A percentile compares a stretch with the other conserved stretches of the same genome.
Conservation (phyloP, 2,797 vertebrate species). For the Semaprochilodus insignis region DNA sequence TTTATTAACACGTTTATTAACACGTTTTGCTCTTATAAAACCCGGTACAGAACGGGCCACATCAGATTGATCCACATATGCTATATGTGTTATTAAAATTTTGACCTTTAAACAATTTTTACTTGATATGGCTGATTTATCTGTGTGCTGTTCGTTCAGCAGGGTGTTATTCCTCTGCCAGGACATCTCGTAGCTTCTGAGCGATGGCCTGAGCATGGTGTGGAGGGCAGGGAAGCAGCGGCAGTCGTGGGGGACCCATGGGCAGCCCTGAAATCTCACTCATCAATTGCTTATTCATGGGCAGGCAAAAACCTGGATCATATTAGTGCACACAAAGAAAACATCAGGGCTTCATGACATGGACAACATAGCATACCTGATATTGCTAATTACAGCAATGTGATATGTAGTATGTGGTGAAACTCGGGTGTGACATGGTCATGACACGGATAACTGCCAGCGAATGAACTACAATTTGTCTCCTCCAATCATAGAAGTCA, state of each 20-base stretch:
- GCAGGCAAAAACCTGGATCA: constrained; percentile 85
- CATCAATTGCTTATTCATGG: constrained; percentile 93
- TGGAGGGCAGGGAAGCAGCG: constrained; percentile 75
- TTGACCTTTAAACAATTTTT: neutral
- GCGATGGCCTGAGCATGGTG: constrained; percentile 64
- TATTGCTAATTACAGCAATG: too few relatives aligned
- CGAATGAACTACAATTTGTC: too few relatives aligned
- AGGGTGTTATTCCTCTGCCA: constrained; percentile 43
- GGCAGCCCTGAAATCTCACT: constrained; percentile 84
- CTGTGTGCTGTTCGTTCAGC: neutral
- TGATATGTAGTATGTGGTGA: too few relatives aligned
- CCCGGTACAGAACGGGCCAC: neutral
- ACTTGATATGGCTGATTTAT: neutral
- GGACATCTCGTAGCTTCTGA: constrained; percentile 75
- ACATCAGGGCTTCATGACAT: neutral
- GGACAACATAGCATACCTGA: neutral
- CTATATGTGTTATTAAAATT: neutral
- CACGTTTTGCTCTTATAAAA: neutral
- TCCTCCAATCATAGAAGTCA: too few relatives aligned
- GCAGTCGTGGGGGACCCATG: constrained; percentile 91
- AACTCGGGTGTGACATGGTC: too few relatives aligned
- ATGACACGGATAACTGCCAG: too few relatives aligned
- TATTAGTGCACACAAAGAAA: constrained; percentile 23
- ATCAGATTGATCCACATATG: neutral
- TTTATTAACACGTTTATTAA: neutral